Percentiles rank a stretch among this genome's conserved stretches.
phyloP scores from a whole-genome alignment of 2,113 vertebrate species.

The Bambusicola thoracicus region DNA sequence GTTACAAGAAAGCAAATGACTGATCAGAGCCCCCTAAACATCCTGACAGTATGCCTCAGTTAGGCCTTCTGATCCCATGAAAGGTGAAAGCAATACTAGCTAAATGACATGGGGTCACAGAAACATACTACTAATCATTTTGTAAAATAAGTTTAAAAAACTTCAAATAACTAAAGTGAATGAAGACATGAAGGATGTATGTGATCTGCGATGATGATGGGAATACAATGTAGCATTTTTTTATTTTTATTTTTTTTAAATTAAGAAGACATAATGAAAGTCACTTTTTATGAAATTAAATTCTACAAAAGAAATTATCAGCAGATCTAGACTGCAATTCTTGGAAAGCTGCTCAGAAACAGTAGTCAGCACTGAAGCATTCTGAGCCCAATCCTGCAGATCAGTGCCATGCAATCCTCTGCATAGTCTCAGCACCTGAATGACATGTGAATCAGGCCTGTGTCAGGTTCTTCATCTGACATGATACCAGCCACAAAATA shows the following conservation, averaged over 20 bases:
- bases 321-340: background rate
- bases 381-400: background rate
- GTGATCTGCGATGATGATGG: background rate
- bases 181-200: background rate
- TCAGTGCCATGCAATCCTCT: background rate
- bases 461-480: background rate
- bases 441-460: background rate
- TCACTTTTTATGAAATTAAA: background rate
- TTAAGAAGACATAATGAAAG: background rate
- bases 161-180: background rate
- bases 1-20: conserved; percentile 72
- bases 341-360: background rate
- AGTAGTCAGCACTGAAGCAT: background rate
- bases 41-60: conserved; percentile 27
- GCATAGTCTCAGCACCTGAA: background rate
- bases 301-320: background rate
- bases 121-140: conserved; percentile 31
- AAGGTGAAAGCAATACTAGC: conserved; percentile 49
- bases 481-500: background rate
- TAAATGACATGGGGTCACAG: conserved; percentile 29
- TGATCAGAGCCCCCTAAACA: conserved; percentile 55
- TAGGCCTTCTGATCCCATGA: conserved; percentile 43
- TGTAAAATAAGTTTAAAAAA: conserved; percentile 5
- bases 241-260: background rate
- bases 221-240: background rate